Evolutionary conservation across 2,113 vertebrate species (phyloP).

Genomic region (Charadrius vociferus): DNA sequence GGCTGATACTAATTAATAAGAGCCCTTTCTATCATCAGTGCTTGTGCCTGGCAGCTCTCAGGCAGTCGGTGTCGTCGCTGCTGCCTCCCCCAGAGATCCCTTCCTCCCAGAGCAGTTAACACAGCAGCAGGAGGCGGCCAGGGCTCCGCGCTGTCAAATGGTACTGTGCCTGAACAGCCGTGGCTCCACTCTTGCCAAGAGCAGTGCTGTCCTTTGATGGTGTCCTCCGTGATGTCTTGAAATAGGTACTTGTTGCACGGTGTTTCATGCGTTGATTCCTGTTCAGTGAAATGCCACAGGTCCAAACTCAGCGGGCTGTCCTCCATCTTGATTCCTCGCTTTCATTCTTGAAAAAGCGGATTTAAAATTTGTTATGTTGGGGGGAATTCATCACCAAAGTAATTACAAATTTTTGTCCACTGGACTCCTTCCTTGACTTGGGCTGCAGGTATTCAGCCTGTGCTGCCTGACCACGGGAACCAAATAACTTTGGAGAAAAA

Average conservation of each 20-base stretch:
- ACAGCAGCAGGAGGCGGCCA: background rate
- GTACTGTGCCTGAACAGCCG: accelerated
- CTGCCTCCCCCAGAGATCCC: background rate
- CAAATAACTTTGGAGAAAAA: slow-evolving; percentile 33
- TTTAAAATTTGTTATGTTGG: background rate
- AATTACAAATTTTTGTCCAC: background rate
- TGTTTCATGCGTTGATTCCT: background rate
- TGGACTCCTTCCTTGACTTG: background rate
- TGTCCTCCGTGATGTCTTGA: background rate
- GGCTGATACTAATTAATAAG: background rate
- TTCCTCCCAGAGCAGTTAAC: background rate
- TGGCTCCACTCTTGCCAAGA: background rate
- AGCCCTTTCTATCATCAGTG: background rate
- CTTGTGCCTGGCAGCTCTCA: background rate
- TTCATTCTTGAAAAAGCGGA: accelerated
- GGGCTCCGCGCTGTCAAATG: background rate
- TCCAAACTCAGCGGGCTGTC: background rate
- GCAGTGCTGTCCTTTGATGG: background rate
- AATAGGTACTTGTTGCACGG: background rate
- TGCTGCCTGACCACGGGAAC: background rate
- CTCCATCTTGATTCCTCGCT: background rate
- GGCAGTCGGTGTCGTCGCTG: accelerated
- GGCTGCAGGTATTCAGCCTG: background rate
- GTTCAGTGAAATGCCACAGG: background rate
- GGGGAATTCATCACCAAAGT: background rate